These are phyloP conservation scores for Epinephelus cyanopodus DNA, from an alignment of 2,113 vertebrate genomes.

Conservation along the genomic window DNA sequence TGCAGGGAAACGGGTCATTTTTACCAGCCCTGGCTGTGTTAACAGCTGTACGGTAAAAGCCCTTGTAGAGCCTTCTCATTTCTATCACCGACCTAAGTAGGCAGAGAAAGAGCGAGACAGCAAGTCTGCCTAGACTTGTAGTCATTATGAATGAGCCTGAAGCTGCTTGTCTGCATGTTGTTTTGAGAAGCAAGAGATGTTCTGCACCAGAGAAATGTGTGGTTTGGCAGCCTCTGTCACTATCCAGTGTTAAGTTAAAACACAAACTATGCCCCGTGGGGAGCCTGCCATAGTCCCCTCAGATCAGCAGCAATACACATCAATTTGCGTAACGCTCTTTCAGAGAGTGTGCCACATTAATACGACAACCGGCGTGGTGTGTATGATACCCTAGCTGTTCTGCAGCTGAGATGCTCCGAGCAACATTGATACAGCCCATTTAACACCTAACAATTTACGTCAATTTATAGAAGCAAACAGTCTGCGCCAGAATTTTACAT, in stretches of 20 bases:
- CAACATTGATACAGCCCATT: constrained; percentile 35
- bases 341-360: constrained; percentile 39
- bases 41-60: constrained; percentile 56
- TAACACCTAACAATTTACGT: constrained; percentile 12
- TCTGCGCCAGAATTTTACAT: background rate
- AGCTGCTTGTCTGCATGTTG: constrained; percentile 67
- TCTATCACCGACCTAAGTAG: constrained; percentile 60
- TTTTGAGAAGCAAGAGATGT: constrained; percentile 49
- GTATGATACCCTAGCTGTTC: constrained; percentile 9
- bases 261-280: constrained; percentile 26
- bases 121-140: constrained; percentile 48
- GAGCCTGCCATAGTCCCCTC: constrained; percentile 32
- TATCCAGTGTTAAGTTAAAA: constrained; percentile 42
- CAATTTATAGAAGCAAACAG: constrained; percentile 22
- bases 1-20: constrained; percentile 54
- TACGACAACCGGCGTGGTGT: constrained; percentile 22
- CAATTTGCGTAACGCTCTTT: constrained; percentile 39
- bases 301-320: constrained; percentile 39
- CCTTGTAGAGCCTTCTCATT: constrained; percentile 37
- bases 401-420: constrained; percentile 21
- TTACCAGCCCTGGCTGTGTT: constrained; percentile 45
- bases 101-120: constrained; percentile 44
- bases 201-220: constrained; percentile 34
- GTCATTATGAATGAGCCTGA: constrained; percentile 67
- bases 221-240: constrained; percentile 38